These are phyloP conservation scores for Erinaceus europaeus DNA, from an alignment of 2,113 vertebrate genomes.

Conservation along the genomic window DNA sequence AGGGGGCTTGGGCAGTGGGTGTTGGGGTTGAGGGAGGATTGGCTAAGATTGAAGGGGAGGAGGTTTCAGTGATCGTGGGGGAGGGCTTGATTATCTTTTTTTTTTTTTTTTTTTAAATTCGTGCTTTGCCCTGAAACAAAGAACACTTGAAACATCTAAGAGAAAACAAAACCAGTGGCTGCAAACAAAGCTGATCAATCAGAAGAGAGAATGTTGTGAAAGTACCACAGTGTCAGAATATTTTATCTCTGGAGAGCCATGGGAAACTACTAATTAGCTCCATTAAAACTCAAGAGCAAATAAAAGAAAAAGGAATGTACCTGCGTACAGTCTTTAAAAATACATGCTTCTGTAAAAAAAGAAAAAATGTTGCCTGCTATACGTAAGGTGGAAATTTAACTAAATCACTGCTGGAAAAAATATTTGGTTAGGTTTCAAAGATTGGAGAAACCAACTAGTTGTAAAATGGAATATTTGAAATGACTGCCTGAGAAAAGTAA, in stretches of 20 bases:
- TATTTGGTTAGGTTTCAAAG: conserved; percentile 38
- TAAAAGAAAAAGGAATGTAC: background rate
- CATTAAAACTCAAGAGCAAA: conserved; percentile 17
- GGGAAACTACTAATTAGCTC: background rate
- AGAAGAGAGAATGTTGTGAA: background rate
- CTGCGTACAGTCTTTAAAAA: background rate
- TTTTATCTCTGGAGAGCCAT: background rate
- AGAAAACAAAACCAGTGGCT: background rate
- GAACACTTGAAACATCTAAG: background rate
- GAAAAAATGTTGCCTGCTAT: background rate
- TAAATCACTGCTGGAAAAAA: conserved; percentile 44
- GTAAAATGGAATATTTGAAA: conserved; percentile 44
- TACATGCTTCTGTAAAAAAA: background rate
- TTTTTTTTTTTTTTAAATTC: conserved; percentile 47
- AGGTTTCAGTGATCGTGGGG: background rate
- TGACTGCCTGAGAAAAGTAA: conserved; percentile 47
- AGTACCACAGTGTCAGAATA: background rate
- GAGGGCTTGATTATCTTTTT: background rate
- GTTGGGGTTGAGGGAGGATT: background rate
- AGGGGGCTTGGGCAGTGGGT: too few relatives aligned
- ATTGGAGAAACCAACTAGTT: conserved; percentile 20
- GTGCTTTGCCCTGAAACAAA: conserved; percentile 37
- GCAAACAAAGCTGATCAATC: background rate
- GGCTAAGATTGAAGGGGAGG: conserved; percentile 25
- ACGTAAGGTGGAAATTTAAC: conserved; percentile 6